Base-by-base conservation (phyloP, 2,113 vertebrate genomes). In the Patagioenas fasciata region DNA sequence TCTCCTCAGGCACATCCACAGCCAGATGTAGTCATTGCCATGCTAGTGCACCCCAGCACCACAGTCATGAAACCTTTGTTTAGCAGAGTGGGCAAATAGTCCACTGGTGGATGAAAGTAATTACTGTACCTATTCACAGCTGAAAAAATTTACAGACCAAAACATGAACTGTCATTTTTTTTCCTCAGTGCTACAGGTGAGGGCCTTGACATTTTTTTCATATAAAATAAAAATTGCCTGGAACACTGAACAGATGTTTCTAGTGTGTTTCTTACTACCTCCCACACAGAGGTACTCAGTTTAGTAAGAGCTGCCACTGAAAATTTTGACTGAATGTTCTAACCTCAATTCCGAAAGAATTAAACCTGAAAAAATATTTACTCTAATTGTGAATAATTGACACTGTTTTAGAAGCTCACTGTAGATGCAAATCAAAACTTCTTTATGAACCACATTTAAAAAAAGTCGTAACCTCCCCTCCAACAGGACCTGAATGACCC, bases 281-380 rank as follows among this genome's bases (percentile, higher is more conserved):
- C 87, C 94, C 74, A 47, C 90, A 62, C 67, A 75, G 11, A 51
- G 78, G 90, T 72, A n/a, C 77, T 53, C 1, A 0, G 79, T 83
- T 90, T 31, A 71, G 42, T 78, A 60, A 71, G 67, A 74, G 57
- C 36, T 80, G 60, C n/a, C 74, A 83, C 26, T 90, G 72, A 80
- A 51, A 84, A 80, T 89, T 93, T 94, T 95, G 64, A 51, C 51
- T 81, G 64, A 78, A 80, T 78, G 92, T 94, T 93, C 95, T 96
- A 93, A 88, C 64, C 64, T 86, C 64, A 20, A 48, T 73, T 96
- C 83, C 92, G 83, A 80, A 83, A 88, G 91, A 95, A 90, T n/a
- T 42, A 95, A 94, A 91, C 91, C 95, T 96, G 96, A 94, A 95
- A 85, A 97, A 96, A 96, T 95, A 97, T 96, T 97, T 80, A 80